Percentiles rank a stretch among this genome's conserved stretches.
phyloP scores from a whole-genome alignment of 1,140 invertebrate genomes.

The Luehdorfia chinensis region DNA sequence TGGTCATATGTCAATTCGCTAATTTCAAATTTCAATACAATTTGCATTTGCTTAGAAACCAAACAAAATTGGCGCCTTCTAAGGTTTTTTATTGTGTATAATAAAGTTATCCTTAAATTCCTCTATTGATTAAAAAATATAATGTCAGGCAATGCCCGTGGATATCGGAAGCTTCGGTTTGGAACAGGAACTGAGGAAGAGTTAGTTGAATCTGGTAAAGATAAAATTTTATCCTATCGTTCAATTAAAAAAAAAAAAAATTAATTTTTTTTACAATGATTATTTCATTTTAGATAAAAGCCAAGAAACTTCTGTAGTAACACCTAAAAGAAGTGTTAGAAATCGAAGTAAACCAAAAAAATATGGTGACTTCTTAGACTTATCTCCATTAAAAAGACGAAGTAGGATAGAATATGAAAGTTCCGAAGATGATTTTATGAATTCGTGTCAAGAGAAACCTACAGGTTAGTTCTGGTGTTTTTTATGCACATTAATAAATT shows the following conservation, averaged over 20 bases:
- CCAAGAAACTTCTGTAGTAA: slow-evolving; percentile 15
- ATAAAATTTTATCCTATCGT: too few species aligned
- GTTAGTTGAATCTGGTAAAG: neutral
- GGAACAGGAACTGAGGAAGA: slow-evolving; percentile 1
- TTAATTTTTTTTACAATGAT: too few species aligned
- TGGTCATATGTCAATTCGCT: too few species aligned
- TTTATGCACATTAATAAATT: too few species aligned
- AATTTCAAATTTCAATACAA: too few species aligned
- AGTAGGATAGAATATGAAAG: slow-evolving; percentile 28
- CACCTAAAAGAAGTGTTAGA: slow-evolving; percentile 46
- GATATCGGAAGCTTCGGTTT: neutral
- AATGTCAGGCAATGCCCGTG: too few species aligned
- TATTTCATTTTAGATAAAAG: neutral
- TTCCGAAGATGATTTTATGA: slow-evolving; percentile 35
- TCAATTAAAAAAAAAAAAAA: too few species aligned
- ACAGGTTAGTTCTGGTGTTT: slow-evolving; percentile 54
- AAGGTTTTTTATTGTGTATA: too few species aligned
- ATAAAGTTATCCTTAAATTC: too few species aligned
- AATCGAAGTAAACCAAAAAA: slow-evolving; percentile 53
- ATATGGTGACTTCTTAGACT: slow-evolving; percentile 55
- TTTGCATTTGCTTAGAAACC: too few species aligned
- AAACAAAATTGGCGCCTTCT: too few species aligned
- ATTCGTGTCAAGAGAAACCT: slow-evolving; percentile 37
- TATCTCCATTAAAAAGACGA: slow-evolving; percentile 40
- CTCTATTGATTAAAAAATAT: too few species aligned